phyloP scores from a whole-genome alignment of 2,113 vertebrate genomes.

The Suncus etruscus region DNA sequence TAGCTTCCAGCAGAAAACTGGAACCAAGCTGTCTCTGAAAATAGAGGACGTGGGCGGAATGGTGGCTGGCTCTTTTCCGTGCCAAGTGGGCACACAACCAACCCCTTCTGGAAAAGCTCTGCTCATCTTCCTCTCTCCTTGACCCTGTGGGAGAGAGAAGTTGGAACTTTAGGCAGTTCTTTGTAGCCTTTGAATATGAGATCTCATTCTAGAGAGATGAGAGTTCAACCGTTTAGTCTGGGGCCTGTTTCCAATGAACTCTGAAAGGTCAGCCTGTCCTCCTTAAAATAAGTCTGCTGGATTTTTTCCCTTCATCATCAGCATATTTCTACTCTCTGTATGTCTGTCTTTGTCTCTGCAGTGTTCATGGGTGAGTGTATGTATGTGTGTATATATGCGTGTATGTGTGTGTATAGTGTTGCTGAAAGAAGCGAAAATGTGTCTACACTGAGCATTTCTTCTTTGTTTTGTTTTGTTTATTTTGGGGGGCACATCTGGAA shows the following conservation, averaged over 20 bases:
- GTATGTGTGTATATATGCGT: slow-evolving; percentile 7
- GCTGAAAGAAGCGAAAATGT: background rate
- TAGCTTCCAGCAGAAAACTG: background rate
- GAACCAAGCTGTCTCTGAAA: slow-evolving; percentile 27
- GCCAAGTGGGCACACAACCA: slow-evolving; percentile 15
- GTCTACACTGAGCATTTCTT: background rate
- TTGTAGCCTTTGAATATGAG: background rate
- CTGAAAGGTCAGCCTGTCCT: slow-evolving; percentile 45
- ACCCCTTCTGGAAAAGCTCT: slow-evolving; percentile 27
- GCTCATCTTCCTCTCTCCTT: background rate
- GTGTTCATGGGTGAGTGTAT: background rate
- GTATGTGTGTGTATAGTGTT: background rate
- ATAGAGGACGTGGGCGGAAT: background rate
- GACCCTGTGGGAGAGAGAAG: background rate
- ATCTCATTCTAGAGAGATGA: background rate
- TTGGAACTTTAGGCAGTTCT: slow-evolving; percentile 4
- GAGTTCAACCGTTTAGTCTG: background rate
- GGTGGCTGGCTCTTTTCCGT: background rate
- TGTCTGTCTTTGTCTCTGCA: background rate
- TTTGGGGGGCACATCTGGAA: too few relatives aligned
- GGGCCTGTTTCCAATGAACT: slow-evolving; percentile 32
- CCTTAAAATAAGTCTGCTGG: background rate
- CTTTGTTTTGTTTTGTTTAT: too few relatives aligned
- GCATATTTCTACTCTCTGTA: background rate
- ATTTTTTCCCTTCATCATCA: background rate